Evolutionary conservation across 1,140 invertebrate genomes (phyloP).

Genomic region (Leptonema lineaticorne): DNA sequence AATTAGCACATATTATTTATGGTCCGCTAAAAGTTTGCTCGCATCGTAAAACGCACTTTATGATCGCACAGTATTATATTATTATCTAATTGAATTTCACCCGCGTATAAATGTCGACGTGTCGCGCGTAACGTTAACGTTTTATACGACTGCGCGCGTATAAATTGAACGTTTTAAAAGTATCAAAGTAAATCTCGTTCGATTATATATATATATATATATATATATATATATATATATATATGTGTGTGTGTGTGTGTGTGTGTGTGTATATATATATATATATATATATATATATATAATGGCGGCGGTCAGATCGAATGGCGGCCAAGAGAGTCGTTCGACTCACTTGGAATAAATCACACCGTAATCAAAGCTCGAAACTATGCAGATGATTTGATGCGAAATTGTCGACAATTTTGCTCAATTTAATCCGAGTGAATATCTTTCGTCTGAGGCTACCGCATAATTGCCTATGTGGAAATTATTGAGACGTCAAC

Average conservation of each 20-base stretch:
- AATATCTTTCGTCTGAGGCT: too few relatives aligned
- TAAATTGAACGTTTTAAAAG: too few relatives aligned
- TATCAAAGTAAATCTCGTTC: background rate
- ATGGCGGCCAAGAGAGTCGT: background rate
- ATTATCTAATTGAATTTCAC: too few relatives aligned
- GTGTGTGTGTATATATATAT: background rate
- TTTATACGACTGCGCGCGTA: too few relatives aligned
- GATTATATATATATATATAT: background rate
- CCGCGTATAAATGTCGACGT: too few relatives aligned
- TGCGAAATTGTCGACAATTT: conserved; percentile 28
- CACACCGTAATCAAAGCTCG: conserved; percentile 1
- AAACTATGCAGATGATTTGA: conserved; percentile 31
- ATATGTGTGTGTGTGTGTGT: too few relatives aligned
- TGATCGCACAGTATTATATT: too few relatives aligned
- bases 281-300: background rate
- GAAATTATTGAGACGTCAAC: background rate
- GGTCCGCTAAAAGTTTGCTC: too few relatives aligned
- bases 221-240: background rate
- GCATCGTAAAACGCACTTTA: too few relatives aligned
- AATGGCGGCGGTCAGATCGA: background rate
- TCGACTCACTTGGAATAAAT: background rate
- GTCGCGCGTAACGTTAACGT: too few relatives aligned
- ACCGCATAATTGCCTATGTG: background rate
- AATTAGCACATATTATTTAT: too few relatives aligned
- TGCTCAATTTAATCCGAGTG: too few relatives aligned